These are phyloP conservation scores for Coelopa pilipes DNA, from an alignment of 2,888 invertebrate genomes.

Conservation along the genomic window DNA sequence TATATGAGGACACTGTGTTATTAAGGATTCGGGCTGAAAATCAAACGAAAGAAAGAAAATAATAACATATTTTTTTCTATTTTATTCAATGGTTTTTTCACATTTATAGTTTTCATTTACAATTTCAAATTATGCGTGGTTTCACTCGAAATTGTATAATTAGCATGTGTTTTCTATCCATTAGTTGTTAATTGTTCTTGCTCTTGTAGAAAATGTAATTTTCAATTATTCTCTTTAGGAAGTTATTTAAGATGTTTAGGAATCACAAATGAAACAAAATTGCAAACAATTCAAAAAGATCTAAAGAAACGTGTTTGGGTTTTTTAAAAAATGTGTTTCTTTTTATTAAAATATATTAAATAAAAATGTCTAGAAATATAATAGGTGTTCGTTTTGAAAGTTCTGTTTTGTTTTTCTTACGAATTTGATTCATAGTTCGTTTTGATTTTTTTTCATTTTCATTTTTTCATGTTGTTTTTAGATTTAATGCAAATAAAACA, in stretches of 20 bases:
- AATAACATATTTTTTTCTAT: too few species aligned
- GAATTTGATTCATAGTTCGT: constrained; percentile 30
- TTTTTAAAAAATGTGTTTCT: background rate
- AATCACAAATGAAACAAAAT: constrained; percentile 18
- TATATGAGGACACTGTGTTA: too few species aligned
- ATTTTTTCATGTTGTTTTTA: background rate
- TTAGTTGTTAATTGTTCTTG: too few species aligned
- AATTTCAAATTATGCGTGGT: too few species aligned
- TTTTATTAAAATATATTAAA: constrained; percentile 6
- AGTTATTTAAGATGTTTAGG: constrained; percentile 7
- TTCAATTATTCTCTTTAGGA: background rate
- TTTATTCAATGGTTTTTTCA: too few species aligned
- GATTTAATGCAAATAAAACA: constrained; percentile 12
- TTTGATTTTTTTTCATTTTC: background rate
- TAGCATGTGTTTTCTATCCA: too few species aligned
- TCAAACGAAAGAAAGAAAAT: too few species aligned
- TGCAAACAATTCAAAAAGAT: background rate
- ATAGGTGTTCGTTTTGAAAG: background rate
- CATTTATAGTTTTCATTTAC: too few species aligned
- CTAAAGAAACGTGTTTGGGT: background rate
- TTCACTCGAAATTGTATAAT: too few species aligned
- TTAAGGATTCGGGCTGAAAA: too few species aligned
- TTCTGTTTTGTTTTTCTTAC: constrained; percentile 1
- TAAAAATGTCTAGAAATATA: constrained; percentile 19
- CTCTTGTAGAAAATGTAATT: too few species aligned